Conservation (phyloP, 2,797 vertebrate genomes). For the Lemur catta region DNA sequence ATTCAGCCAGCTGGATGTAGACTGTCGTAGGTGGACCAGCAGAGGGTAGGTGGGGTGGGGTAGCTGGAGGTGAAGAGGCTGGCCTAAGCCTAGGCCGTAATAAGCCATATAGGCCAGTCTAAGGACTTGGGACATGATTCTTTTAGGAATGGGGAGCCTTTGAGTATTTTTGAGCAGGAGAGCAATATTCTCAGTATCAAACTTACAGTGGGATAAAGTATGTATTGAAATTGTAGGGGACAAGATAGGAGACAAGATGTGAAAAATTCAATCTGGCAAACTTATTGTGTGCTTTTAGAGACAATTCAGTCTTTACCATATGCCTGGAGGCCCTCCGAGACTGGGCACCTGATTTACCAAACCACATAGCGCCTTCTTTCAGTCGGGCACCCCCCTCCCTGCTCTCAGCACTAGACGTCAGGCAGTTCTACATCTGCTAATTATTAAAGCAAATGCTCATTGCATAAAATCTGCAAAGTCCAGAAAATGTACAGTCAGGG, state of each 20-base stretch:
- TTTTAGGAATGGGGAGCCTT: not conserved
- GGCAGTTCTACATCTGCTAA: not conserved
- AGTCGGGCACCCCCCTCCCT: not conserved
- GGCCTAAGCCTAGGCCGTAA: not conserved
- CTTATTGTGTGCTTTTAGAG: not conserved
- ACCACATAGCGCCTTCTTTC: not conserved
- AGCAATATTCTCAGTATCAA: not conserved
- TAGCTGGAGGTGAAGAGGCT: not conserved
- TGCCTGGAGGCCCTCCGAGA: not conserved
- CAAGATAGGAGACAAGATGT: not conserved
- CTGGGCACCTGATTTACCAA: not conserved
- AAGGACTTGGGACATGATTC: not conserved
- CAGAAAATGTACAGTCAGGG: not conserved
- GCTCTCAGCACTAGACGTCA: not conserved
- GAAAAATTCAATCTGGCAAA: not conserved
- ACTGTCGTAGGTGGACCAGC: not conserved
- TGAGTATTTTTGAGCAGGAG: not conserved
- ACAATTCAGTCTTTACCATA: not conserved
- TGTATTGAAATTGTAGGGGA: not conserved
- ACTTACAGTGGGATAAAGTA: not conserved
- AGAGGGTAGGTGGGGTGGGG: not conserved
- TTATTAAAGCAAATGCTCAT: not conserved
- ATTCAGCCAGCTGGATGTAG: not conserved
- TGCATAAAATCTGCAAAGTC: not conserved
- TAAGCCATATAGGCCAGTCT: not conserved